Evolutionary conservation across 2,797 vertebrate species (phyloP), one percentile per base, ranked within the genome.

Genomic region (Epinephelus coioides): DNA sequence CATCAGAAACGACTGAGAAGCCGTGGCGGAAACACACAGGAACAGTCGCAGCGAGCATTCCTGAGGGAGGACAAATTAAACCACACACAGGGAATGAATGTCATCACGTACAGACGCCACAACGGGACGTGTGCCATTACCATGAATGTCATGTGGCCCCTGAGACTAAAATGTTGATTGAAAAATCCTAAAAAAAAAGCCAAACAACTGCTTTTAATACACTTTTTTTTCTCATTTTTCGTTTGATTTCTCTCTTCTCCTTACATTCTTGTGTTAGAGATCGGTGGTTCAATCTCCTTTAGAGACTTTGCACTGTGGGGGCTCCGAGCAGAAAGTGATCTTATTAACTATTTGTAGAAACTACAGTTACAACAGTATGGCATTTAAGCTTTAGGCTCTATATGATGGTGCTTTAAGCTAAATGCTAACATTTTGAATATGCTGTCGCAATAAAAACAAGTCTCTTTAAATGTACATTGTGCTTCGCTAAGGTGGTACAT

Each of bases 41-140:
- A 73, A 56, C 70, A 72, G 59, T 67, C 50, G 49, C 76, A 67
- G 59, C 34, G 54, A 67, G 51, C 50, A 34, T 83, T 87, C 81
- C 73, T 77, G 85, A 66, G 83, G 88, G 76, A 76, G 78, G 68
- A 55, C 64, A 38, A 79, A 87, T 85, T 43, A 81, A 82, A 79
- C 46, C 76, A 43, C 43, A 6, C 57, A 74, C 30, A 72, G 73
- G 64, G 49, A 69, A 46, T 40, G 53, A 75, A 80, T 70, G 69
- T 43, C 64, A 71, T 79, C 73, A 46, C 5, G 14, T 57, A 47
- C 47, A 44, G 53, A 62, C 63, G 71, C 73, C 62, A 79, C 79
- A 53, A 55, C 0, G 46, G 55, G 69, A 47, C 73, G 73, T 47
- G 51, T n/a, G 34, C 66, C n/a, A 43, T 62, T 47, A 44, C 54